These are phyloP conservation scores for Trichosurus vulpecula DNA, from an alignment of 2,797 vertebrate species.

Conservation along the genomic window DNA sequence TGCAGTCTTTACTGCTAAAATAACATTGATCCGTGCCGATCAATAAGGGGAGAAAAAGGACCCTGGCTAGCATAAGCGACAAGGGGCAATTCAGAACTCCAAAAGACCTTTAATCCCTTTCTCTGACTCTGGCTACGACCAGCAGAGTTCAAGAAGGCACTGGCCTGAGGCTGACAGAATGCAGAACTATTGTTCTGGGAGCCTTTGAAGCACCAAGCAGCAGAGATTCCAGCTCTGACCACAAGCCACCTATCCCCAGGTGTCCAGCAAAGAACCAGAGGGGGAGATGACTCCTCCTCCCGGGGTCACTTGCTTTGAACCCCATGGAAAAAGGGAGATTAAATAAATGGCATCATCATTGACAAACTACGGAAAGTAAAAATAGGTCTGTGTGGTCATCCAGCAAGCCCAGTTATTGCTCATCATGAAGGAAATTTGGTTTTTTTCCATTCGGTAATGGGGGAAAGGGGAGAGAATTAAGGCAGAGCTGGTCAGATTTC, in stretches of 20 bases:
- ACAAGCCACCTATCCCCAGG: slow-evolving; percentile 71
- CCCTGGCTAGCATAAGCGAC: slow-evolving; percentile 5
- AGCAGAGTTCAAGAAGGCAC: slow-evolving; percentile 66
- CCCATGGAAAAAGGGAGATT: slow-evolving; percentile 54
- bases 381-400: slow-evolving; percentile 17
- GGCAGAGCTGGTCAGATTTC: slow-evolving; percentile 57
- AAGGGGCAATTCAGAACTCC: slow-evolving; percentile 33
- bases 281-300: slow-evolving; percentile 31
- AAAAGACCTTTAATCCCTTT: slow-evolving; percentile 44
- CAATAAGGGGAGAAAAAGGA: background rate
- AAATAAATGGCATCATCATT: slow-evolving; percentile 1
- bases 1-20: background rate
- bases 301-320: slow-evolving; percentile 53
- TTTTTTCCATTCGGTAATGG: slow-evolving; percentile 66
- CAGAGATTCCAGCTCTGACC: slow-evolving; percentile 65
- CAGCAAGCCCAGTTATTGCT: slow-evolving; percentile 36
- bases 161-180: slow-evolving; percentile 49
- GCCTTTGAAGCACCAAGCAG: slow-evolving; percentile 40
- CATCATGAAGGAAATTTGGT: slow-evolving; percentile 63
- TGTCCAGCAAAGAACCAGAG: slow-evolving; percentile 46
- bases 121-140: slow-evolving; percentile 52
- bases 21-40: background rate
- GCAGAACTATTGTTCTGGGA: slow-evolving; percentile 64
- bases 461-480: slow-evolving; percentile 63
- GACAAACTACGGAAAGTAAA: slow-evolving; percentile 50